Conservation (phyloP, 2,888 invertebrate species). For the Philopedon plagiatum region DNA sequence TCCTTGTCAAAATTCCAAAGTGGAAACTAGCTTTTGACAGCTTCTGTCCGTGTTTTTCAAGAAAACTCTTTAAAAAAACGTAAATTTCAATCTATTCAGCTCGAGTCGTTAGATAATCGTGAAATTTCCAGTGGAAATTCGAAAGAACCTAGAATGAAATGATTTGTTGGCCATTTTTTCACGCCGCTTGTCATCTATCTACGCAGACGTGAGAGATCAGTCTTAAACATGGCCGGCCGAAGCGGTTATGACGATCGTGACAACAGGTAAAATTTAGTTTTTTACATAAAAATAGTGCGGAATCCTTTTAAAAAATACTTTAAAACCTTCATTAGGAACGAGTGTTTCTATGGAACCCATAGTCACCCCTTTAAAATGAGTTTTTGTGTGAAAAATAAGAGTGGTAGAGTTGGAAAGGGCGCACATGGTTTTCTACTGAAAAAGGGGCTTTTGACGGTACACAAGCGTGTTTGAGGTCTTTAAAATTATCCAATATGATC, state of each 20-base stretch:
- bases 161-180: slow-evolving; percentile 59
- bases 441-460: slow-evolving; percentile 7
- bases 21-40: slow-evolving; percentile 19
- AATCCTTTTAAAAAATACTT: neutral
- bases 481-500: neutral
- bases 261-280: slow-evolving; percentile 76
- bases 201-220: slow-evolving; percentile 52
- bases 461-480: neutral
- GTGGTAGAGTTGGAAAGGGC: slow-evolving; percentile 31
- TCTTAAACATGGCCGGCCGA: slow-evolving; percentile 90
- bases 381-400: slow-evolving; percentile 26
- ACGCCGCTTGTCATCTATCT: slow-evolving; percentile 61
- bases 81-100: neutral
- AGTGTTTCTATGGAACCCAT: neutral
- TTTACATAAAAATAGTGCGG: slow-evolving; percentile 20
- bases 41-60: slow-evolving; percentile 7
- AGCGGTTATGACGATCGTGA: slow-evolving; percentile 86
- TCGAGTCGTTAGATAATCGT: slow-evolving; percentile 1
- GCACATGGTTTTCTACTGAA: slow-evolving; percentile 34
- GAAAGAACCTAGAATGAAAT: slow-evolving; percentile 58
- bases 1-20: slow-evolving; percentile 21
- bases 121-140: slow-evolving; percentile 48
- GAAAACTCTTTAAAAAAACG: neutral
- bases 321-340: neutral
- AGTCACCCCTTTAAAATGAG: neutral